A percentile compares a stretch with the other conserved stretches of the same genome.
phyloP scores from a whole-genome alignment of 2,888 invertebrate genomes.

The Eustalomyia histrio region DNA sequence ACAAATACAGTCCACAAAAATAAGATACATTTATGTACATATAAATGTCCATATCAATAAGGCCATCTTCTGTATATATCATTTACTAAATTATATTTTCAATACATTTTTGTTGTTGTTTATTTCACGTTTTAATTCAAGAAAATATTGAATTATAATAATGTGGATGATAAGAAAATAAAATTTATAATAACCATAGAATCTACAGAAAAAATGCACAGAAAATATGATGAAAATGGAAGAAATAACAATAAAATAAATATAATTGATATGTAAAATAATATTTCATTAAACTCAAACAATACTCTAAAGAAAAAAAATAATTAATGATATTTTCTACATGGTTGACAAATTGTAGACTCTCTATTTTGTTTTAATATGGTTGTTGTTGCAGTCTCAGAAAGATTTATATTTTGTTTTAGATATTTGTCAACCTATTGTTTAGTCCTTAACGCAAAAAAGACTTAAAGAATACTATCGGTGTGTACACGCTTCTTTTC shows the following conservation, averaged over 20 bases:
- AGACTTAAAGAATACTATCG: slow-evolving; percentile 37
- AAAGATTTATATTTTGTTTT: slow-evolving; percentile 57
- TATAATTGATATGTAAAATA: slow-evolving; percentile 79
- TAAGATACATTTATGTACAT: too few relatives aligned
- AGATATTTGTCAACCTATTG: slow-evolving; percentile 56
- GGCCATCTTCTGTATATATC: background rate
- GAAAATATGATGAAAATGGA: slow-evolving; percentile 3
- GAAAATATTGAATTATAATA: slow-evolving; percentile 39
- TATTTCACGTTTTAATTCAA: background rate
- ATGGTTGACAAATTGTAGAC: slow-evolving; percentile 62
- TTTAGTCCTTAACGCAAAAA: slow-evolving; percentile 33
- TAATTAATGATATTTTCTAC: slow-evolving; percentile 61
- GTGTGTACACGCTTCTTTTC: background rate
- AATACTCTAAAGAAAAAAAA: slow-evolving; percentile 30
- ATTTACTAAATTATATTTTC: slow-evolving; percentile 28
- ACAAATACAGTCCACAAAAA: too few relatives aligned
- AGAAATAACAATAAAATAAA: slow-evolving; percentile 37
- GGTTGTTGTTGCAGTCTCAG: slow-evolving; percentile 10
- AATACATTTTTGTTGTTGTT: slow-evolving; percentile 17
- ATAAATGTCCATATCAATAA: too few relatives aligned
- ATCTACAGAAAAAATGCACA: slow-evolving; percentile 26
- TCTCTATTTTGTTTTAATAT: background rate
- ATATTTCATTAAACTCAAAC: slow-evolving; percentile 71
- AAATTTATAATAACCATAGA: slow-evolving; percentile 32
- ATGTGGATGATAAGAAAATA: slow-evolving; percentile 23